Evolutionary conservation across 1,140 invertebrate genomes (phyloP).

Genomic region (Samia ricini): DNA sequence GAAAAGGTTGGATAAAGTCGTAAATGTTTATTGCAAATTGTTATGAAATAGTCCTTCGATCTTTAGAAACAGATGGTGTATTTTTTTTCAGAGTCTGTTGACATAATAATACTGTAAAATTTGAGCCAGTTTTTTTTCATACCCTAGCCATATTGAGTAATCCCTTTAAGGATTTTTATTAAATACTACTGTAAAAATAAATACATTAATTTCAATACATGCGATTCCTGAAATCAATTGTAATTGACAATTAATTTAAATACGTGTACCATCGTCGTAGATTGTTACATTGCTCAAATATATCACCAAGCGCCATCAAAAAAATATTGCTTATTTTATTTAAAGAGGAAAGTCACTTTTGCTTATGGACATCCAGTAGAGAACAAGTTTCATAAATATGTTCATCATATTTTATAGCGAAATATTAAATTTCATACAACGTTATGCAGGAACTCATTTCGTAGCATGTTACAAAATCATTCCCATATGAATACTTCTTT

Average conservation of each 20-base stretch:
- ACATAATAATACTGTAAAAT: neutral
- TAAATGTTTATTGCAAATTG: neutral
- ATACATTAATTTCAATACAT: too few species aligned
- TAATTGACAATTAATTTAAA: too few species aligned
- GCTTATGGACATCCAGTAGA: neutral
- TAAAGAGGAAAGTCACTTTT: neutral
- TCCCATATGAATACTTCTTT: neutral
- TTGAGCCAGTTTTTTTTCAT: too few species aligned
- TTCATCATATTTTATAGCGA: neutral
- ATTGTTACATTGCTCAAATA: too few species aligned
- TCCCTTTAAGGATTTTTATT: too few species aligned
- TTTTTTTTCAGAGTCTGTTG: neutral
- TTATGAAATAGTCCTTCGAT: neutral
- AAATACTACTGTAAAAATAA: too few species aligned
- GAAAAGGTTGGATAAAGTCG: neutral
- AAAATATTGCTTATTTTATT: neutral
- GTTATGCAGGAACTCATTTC: neutral
- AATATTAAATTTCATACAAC: constrained; percentile 1
- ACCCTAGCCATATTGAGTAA: too few species aligned
- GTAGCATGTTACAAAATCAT: neutral
- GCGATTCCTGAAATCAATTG: too few species aligned
- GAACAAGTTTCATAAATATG: neutral
- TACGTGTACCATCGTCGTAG: too few species aligned
- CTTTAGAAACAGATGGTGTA: neutral
- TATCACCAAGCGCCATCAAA: too few species aligned